Evolutionary conservation across 2,113 vertebrate species (phyloP).

Genomic region (Pundamilia nyererei): DNA sequence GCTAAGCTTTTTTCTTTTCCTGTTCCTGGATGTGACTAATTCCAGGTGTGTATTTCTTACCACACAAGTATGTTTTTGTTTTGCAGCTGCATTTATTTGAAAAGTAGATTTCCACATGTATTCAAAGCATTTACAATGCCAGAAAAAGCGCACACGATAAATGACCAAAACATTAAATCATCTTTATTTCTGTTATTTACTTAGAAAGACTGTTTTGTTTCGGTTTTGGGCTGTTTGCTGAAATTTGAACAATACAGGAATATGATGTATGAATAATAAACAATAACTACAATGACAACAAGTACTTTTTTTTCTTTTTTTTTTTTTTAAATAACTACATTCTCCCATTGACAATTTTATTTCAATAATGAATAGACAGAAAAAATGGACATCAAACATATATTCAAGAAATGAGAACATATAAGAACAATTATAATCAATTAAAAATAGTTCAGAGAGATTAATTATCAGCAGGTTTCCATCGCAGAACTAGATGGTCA

Average conservation of each 20-base stretch:
- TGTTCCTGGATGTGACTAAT: not conserved
- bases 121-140: not conserved
- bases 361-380: not conserved
- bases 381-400: not conserved
- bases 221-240: fast-evolving
- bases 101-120: not conserved
- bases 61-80: not conserved
- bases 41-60: not conserved
- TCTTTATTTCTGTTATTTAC: not conserved
- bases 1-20: not conserved
- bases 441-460: not conserved
- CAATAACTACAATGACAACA: not conserved
- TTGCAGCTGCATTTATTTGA: not conserved
- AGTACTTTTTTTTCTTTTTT: fast-evolving
- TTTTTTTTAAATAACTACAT: not conserved
- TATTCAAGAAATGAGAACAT: not conserved
- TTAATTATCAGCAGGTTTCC: not conserved
- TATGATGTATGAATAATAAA: not conserved
- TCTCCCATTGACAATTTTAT: not conserved
- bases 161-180: conserved; percentile 16
- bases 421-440: not conserved
- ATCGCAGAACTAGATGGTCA: not conserved
- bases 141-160: not conserved
- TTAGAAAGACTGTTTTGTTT: not conserved
- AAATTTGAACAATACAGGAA: not conserved